Percentiles rank a stretch among this genome's conserved stretches.
phyloP scores from a whole-genome alignment of 2,113 vertebrate genomes.

The Poicephalus meyeri region DNA sequence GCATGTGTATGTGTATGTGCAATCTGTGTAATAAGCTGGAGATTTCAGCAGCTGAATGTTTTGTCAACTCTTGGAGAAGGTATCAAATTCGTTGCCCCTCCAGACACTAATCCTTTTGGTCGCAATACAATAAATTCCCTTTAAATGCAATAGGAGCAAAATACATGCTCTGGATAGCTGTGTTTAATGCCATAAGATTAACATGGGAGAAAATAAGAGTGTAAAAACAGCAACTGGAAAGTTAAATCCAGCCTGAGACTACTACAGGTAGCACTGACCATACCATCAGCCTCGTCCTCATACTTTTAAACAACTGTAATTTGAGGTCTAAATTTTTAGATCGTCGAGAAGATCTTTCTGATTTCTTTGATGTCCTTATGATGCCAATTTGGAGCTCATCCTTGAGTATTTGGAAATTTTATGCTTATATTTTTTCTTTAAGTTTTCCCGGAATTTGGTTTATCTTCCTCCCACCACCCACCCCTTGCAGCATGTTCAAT shows the following conservation, averaged over 20 bases:
- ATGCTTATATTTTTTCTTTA: neutral
- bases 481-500: neutral
- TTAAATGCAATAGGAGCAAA: neutral
- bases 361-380: neutral
- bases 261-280: neutral
- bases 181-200: neutral
- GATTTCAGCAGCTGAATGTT: neutral
- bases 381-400: neutral
- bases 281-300: neutral
- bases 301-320: neutral
- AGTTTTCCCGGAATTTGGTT: neutral
- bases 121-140: neutral
- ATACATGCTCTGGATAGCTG: neutral
- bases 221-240: neutral
- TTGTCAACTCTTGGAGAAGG: neutral
- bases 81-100: neutral
- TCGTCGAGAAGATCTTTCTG: neutral
- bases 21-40: neutral
- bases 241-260: neutral
- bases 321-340: neutral
- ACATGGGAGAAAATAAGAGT: neutral
- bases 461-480: rapidly evolving
- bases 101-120: neutral
- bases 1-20: neutral
- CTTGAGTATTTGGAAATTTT: neutral